phyloP scores from a whole-genome alignment of 2,113 vertebrate species.

The Elephas maximus region DNA sequence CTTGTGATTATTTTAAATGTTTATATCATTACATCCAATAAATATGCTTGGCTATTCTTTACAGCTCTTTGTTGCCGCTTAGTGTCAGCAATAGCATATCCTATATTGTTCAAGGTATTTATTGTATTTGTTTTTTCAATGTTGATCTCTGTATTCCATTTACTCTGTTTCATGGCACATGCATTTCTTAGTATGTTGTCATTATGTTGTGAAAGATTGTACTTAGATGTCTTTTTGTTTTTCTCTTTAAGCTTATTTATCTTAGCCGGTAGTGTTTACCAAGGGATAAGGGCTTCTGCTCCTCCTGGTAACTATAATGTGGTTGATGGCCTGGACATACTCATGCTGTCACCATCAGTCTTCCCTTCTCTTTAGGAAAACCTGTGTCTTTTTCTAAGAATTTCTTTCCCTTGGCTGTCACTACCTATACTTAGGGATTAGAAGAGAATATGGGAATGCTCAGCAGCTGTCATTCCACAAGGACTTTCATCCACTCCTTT shows the following conservation, averaged over 20 bases:
- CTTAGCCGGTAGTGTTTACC: neutral
- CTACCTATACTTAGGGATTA: neutral
- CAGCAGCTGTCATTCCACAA: neutral
- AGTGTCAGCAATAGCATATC: neutral
- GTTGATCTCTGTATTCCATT: neutral
- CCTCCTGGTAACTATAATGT: neutral
- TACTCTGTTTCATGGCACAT: neutral
- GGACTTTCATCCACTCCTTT: neutral
- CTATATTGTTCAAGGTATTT: neutral
- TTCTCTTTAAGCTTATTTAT: neutral
- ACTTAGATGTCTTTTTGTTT: neutral
- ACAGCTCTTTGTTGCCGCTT: neutral
- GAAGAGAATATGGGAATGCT: neutral
- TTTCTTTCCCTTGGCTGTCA: neutral
- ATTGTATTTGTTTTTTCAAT: neutral
- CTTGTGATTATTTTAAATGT: neutral
- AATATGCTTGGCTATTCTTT: slow-evolving; percentile 21
- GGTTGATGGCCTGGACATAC: neutral
- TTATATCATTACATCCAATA: neutral
- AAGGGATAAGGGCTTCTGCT: neutral
- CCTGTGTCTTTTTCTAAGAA: neutral
- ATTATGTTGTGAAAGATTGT: neutral
- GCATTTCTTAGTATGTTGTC: neutral
- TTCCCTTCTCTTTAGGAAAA: neutral
- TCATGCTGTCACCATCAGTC: neutral